These are phyloP conservation scores for Hydrophis major DNA, from an alignment of 2,797 vertebrate genomes.

Conservation along the genomic window DNA sequence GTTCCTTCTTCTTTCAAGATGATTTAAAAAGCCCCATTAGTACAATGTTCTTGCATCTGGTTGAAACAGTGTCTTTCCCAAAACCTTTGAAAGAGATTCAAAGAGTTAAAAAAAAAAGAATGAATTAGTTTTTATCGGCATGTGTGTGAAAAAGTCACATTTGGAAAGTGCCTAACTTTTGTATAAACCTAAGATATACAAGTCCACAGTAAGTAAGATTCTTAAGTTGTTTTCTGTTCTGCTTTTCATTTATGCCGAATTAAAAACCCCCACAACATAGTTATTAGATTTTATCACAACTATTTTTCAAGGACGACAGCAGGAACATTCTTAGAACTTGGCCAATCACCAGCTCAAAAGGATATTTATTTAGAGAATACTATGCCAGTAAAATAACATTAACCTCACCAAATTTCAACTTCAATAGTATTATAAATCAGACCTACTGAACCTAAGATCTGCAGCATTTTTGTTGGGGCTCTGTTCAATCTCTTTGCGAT, in stretches of 20 bases:
- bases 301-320: neutral
- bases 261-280: neutral
- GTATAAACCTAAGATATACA: neutral
- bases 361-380: slow-evolving; percentile 13
- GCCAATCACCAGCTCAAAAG: neutral
- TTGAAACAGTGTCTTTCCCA: neutral
- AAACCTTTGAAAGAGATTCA: slow-evolving; percentile 9
- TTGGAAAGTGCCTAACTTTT: neutral
- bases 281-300: slow-evolving; percentile 23
- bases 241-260: slow-evolving; percentile 34
- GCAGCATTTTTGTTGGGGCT: neutral
- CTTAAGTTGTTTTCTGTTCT: neutral
- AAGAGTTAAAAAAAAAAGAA: neutral
- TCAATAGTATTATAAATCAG: slow-evolving; percentile 11
- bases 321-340: neutral
- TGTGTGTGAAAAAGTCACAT: neutral
- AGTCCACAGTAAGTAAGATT: neutral
- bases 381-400: slow-evolving; percentile 11
- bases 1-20: neutral
- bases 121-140: neutral
- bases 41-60: slow-evolving; percentile 21
- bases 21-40: neutral
- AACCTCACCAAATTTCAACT: slow-evolving; percentile 7
- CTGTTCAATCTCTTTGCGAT: neutral
- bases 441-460: neutral